Conservation (phyloP, 2,888 invertebrate species). For the Prosopocoilus inquinatus region DNA sequence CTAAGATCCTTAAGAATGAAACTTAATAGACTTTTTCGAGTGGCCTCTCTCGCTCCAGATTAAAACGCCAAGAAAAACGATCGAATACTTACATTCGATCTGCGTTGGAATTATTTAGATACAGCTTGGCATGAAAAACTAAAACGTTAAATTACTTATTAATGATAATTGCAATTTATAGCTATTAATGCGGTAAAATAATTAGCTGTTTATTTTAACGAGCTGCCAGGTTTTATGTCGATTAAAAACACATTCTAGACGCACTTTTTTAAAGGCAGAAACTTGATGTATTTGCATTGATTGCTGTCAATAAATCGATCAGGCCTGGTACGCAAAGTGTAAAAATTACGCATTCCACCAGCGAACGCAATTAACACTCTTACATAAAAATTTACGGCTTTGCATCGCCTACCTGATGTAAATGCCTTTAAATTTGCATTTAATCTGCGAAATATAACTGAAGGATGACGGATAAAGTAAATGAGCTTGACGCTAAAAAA, state of each 20-base stretch:
- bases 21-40: background rate
- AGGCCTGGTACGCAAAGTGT: background rate
- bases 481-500: no score
- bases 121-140: no score
- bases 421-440: constrained; percentile 8
- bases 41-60: background rate
- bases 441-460: background rate
- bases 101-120: no score
- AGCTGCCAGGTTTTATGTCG: background rate
- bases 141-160: background rate
- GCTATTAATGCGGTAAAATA: background rate
- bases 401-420: constrained; percentile 18
- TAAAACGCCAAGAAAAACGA: no score
- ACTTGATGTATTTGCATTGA: constrained; percentile 3
- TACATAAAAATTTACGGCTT: constrained; percentile 30
- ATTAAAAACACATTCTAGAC: background rate
- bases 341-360: constrained; percentile 1
- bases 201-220: constrained; percentile 1
- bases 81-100: no score
- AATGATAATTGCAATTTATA: constrained; percentile 1
- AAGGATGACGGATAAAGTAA: background rate
- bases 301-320: constrained; percentile 5
- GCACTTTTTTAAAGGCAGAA: background rate
- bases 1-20: background rate
- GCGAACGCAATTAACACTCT: constrained; percentile 17